Evolutionary conservation across 2,797 vertebrate genomes (phyloP), one percentile per base, ranked within the genome.

Genomic region (Clarias laeviceps): DNA sequence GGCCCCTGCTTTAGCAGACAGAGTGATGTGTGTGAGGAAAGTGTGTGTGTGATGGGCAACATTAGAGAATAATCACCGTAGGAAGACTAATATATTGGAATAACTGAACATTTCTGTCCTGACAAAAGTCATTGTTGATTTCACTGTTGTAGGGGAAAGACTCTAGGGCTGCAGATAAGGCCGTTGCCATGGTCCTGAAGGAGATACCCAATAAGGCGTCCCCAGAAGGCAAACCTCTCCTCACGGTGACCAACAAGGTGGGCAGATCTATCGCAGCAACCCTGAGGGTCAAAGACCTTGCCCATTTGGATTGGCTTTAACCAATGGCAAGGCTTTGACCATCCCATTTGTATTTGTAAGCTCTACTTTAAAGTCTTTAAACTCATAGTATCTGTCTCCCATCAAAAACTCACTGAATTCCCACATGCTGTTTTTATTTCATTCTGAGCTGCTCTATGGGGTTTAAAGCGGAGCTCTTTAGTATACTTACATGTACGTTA

Each of bases 141-240:
- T 99, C 97, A 95, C 97, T 99, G 97, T 99, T 99, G 94, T 99
- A 99, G 98, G 98, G 97, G 91, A 99, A 98, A 99, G 97, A 98
- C 97, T 96, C 98, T 99, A 99, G 98, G 97, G 97, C 97, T 93
- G 97, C 97, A 96, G 98, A 99, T 99, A 99, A 98, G 96, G 97
- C 97, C 97, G 98, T 99, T 97, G 97, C 98, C 96, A 99, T 99
- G 98, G 98, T 98, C 96, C 98, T 99, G 98, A 99, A 99, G 98
- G 98, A 99, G 98, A 97, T 98, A 95, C 98, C 98, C 94, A 98
- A 97, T 96, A 98, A 98, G 96, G 97, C 98, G 96, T 97, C 98
- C 93, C 96, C 97, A 94, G 98, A 99, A 97, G 98, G 97, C 96
- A 99, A 98, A 95, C 98, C 98, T 96, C 98, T 98, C 97, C 98